Base-by-base conservation (phyloP, 23 tunicate species). In the Trididemnum nubilum region DNA sequence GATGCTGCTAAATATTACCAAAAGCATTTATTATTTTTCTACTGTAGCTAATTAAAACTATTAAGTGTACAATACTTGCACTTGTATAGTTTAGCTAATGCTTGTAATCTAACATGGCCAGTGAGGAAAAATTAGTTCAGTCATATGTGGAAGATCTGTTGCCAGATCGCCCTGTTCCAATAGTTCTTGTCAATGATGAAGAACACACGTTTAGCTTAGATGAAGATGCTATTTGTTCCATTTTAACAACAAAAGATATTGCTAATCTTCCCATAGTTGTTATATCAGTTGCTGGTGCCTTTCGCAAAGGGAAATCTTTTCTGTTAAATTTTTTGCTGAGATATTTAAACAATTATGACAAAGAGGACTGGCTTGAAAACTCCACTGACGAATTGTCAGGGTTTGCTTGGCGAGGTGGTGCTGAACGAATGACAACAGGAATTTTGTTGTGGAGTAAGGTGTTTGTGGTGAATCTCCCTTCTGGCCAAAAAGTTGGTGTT, bases 301-400 rank as follows among this genome's bases (percentile, higher is more conserved):
- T 95, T 77, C 85, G 99, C 1, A 95, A 90, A 86, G 99, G 99
- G 57, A 95, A 95, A 82, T 95, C 99, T 18, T 95, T 95, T 33
- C 49, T 95, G 36, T 57, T 95, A 0, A 95, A 95, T 57, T 90
- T 89, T 72, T 65, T 95, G 26, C 33, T 95, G 65, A 71, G 96
- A 57, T 95, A 90, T 58, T 70, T 95, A 66, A 64, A 60, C 33
- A 69, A 59, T 77, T 51, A 54, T 35, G 88, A 83, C 60, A 84
- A 66, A 0, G 89, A 85, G 50, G 50, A 87, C 44, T 93, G 98
- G 98, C 38, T 93, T 32, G 98, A 91, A 36, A 82, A 75, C 24
- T 51, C 77, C 22, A 87, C 88, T 34, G 84, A 83, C 24, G 57
- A 19, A 1, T 50, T 88, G 15, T 64, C 57, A 36, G 98, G 98